A percentile compares a stretch with the other conserved stretches of the same genome.
Conservation (phyloP, 1,140 invertebrate genomes). For the Heterodera carotae region DNA sequence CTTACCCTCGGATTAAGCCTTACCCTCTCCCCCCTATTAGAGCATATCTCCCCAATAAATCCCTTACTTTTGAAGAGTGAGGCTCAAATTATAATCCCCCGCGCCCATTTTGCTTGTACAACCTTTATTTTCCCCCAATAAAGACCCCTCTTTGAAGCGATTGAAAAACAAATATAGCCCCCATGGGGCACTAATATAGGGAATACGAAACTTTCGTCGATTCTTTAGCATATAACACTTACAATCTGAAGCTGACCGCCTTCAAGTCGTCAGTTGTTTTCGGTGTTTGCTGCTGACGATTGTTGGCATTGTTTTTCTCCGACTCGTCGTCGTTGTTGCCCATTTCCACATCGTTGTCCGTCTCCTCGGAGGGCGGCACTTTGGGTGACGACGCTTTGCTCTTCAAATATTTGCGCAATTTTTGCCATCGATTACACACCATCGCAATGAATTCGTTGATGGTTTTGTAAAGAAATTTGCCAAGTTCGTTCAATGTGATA, state of each 20-base stretch:
- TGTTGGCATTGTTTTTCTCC: slow-evolving; percentile 19
- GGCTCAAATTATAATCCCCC: too few relatives aligned
- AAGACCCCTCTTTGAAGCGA: too few relatives aligned
- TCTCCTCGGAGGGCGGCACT: slow-evolving; percentile 5
- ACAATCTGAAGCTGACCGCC: slow-evolving; percentile 27
- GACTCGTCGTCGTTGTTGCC: not conserved
- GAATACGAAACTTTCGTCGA: too few relatives aligned
- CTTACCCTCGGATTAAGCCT: too few relatives aligned
- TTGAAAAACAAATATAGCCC: too few relatives aligned
- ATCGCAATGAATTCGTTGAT: slow-evolving; percentile 51
- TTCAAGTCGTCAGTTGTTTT: not conserved
- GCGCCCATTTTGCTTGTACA: too few relatives aligned
- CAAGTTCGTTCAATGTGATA: slow-evolving; percentile 89
- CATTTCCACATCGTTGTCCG: not conserved
- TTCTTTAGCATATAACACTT: not conserved
- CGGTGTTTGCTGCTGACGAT: not conserved
- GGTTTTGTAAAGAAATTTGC: slow-evolving; percentile 89
- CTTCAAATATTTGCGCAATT: slow-evolving; percentile 10
- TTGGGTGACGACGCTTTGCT: slow-evolving; percentile 7
- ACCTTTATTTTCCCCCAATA: too few relatives aligned
- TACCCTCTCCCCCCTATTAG: too few relatives aligned
- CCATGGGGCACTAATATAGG: too few relatives aligned
- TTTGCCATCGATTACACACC: slow-evolving; percentile 2
- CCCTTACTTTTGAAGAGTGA: too few relatives aligned
- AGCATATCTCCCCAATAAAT: too few relatives aligned